Evolutionary conservation across 1,140 invertebrate genomes (phyloP), one percentile per base, ranked within the genome.

Genomic region (Luehdorfia chinensis): DNA sequence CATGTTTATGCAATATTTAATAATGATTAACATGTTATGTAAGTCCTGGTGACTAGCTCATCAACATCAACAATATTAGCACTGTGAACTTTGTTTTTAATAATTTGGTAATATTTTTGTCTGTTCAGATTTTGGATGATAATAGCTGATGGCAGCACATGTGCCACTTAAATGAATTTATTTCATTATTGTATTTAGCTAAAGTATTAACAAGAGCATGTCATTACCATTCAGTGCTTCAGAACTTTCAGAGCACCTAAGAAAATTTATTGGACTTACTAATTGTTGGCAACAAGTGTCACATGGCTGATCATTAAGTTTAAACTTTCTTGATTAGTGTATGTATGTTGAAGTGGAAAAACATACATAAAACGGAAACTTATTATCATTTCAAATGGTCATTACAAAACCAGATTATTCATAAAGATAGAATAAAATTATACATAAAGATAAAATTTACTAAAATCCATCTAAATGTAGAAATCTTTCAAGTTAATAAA

Each of bases 301-400:
- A 72, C 63, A 63, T 71, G 70, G 64, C 63, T 65, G 59, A 59
- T 59, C 53, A 66, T 65, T 49, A 44, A 68, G 54, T 63, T 43
- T 48, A 55, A 43, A 21, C 28, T 34, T n/a, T n/a, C n/a, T n/a
- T n/a, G n/a, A n/a, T n/a, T n/a, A n/a, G n/a, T n/a, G n/a, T n/a
- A n/a, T n/a, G n/a, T n/a, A n/a, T n/a, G n/a, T n/a, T n/a, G n/a
- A n/a, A n/a, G n/a, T n/a, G n/a, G n/a, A n/a, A n/a, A n/a, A n/a
- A n/a, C n/a, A n/a, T n/a, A n/a, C n/a, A n/a, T n/a, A n/a, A n/a
- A n/a, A n/a, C n/a, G n/a, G n/a, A n/a, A n/a, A n/a, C n/a, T n/a
- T n/a, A n/a, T n/a, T n/a, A n/a, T n/a, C n/a, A n/a, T n/a, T n/a
- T n/a, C n/a, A n/a, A n/a, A 49, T 41, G 11, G 1, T 30, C 27